Evolutionary conservation across 2,888 invertebrate genomes (phyloP).

Genomic region (Petrolisthes cinctipes): DNA sequence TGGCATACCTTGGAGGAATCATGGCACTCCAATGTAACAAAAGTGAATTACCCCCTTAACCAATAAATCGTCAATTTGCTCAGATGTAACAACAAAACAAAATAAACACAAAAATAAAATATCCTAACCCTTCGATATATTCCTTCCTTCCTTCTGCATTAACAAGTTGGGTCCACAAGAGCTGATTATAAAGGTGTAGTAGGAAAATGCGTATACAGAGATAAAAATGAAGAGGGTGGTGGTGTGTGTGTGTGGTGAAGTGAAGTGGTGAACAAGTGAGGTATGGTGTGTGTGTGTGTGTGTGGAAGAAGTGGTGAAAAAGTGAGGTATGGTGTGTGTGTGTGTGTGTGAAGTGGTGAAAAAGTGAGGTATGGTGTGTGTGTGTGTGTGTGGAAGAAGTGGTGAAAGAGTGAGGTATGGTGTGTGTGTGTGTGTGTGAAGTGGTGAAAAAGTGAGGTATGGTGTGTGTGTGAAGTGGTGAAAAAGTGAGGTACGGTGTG

Average conservation of each 20-base stretch:
- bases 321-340: neutral
- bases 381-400: neutral
- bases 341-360: neutral
- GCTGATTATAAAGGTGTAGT: neutral
- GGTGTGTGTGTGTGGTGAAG: neutral
- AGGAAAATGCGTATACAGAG: too few species aligned
- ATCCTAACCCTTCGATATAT: neutral
- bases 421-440: neutral
- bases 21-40: too few species aligned
- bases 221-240: neutral
- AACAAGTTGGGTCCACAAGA: neutral
- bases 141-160: too few species aligned
- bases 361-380: neutral
- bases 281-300: neutral
- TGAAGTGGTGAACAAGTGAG: neutral
- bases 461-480: neutral
- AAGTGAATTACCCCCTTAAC: too few species aligned
- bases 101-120: neutral
- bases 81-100: too few species aligned
- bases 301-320: neutral
- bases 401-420: neutral
- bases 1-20: too few species aligned
- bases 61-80: too few species aligned
- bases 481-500: neutral
- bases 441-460: neutral